These are phyloP conservation scores for Anoplolepis gracilipes DNA, from an alignment of 1,140 invertebrate species.

Conservation along the genomic window DNA sequence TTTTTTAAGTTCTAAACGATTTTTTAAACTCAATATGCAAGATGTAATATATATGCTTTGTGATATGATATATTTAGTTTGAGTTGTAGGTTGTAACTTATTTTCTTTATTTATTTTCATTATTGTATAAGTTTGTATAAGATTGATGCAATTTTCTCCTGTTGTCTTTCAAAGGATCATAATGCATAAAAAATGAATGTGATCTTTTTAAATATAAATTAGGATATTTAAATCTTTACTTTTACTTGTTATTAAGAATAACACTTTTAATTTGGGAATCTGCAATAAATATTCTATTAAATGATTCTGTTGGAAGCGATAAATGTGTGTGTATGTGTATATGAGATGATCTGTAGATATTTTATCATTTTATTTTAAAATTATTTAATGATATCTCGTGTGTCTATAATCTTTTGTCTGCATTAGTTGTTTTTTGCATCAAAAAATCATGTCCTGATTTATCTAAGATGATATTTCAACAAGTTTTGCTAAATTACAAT, in stretches of 20 bases:
- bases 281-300: not conserved
- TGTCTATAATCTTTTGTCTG: not conserved
- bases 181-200: not conserved
- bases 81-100: not conserved
- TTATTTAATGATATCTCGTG: not conserved
- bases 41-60: constrained; percentile 69
- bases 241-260: not conserved
- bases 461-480: not conserved
- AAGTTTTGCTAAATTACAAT: not conserved
- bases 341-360: too few relatives aligned
- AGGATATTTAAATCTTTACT: not conserved
- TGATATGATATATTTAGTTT: not conserved
- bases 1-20: constrained; percentile 59
- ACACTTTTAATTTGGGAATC: constrained; percentile 17
- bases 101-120: constrained; percentile 13
- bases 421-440: not conserved
- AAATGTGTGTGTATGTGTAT: not conserved
- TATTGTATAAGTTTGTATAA: not conserved
- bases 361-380: not conserved
- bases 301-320: not conserved
- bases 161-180: not conserved
- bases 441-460: not conserved
- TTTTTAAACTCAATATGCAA: constrained; percentile 76
- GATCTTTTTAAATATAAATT: not conserved
- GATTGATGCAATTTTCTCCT: not conserved